Conservation (phyloP, 1,140 invertebrate genomes). For the Conus betulinus region DNA sequence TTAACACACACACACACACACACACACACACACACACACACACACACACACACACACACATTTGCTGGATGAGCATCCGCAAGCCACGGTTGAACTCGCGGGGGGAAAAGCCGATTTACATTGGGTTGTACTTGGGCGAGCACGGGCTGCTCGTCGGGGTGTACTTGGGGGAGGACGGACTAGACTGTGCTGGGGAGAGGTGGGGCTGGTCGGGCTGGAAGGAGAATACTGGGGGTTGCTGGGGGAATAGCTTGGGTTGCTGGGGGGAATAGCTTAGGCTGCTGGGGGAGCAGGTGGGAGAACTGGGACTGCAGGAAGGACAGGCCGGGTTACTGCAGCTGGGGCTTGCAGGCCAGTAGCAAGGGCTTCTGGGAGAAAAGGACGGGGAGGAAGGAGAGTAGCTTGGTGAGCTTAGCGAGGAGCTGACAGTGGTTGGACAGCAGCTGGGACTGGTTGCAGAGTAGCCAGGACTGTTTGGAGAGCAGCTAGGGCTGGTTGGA, state of each 20-base stretch:
- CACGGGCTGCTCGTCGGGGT: slow-evolving; percentile 76
- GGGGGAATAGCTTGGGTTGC: slow-evolving; percentile 84
- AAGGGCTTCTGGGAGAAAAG: slow-evolving; percentile 80
- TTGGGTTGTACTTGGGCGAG: slow-evolving; percentile 84
- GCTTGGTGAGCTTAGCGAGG: slow-evolving; percentile 83
- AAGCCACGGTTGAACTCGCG: too few species aligned
- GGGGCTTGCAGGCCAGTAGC: slow-evolving; percentile 82
- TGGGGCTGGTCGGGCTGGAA: slow-evolving; percentile 83
- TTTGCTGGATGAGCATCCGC: too few species aligned
- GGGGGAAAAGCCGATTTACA: too few species aligned
- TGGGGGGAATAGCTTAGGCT: slow-evolving; percentile 82
- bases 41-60: too few species aligned
- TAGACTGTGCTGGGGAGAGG: slow-evolving; percentile 76
- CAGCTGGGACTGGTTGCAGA: slow-evolving; percentile 78
- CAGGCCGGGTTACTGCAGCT: slow-evolving; percentile 76
- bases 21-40: too few species aligned
- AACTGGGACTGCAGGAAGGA: slow-evolving; percentile 79
- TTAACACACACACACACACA: too few species aligned
- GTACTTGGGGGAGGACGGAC: slow-evolving; percentile 83
- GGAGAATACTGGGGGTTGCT: slow-evolving; percentile 82
- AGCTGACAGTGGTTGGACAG: slow-evolving; percentile 83
- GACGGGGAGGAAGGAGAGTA: slow-evolving; percentile 81
- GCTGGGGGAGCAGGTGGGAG: slow-evolving; percentile 86
- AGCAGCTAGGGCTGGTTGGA: slow-evolving; percentile 81
- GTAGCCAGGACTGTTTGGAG: slow-evolving; percentile 48